Percentiles rank a stretch among this genome's conserved stretches.
phyloP scores from a whole-genome alignment of 2,888 invertebrate genomes.

The Drosophila anomalata region DNA sequence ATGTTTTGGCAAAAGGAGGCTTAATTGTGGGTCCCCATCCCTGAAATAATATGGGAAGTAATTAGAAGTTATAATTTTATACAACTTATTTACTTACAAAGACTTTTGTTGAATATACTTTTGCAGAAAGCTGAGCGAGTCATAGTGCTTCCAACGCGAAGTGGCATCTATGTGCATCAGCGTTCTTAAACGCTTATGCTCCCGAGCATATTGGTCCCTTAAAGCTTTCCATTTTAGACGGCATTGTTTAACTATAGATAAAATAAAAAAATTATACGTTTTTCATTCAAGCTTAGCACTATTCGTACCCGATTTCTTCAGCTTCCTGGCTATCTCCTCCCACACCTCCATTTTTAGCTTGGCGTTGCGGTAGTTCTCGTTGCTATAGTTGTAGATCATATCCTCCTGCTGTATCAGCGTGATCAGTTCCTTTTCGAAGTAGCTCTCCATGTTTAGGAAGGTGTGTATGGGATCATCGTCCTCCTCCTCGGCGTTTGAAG shows the following conservation, averaged over 20 bases:
- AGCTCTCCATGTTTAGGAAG: conserved; percentile 82
- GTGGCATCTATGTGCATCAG: conserved; percentile 64
- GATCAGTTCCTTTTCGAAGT: conserved; percentile 82
- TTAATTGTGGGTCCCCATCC: conserved; percentile 65
- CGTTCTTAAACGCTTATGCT: conserved; percentile 80
- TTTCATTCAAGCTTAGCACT: neutral
- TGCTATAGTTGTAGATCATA: conserved; percentile 78
- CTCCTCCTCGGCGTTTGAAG: conserved; percentile 68
- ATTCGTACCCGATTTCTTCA: conserved; percentile 78
- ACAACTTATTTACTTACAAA: conserved; percentile 57
- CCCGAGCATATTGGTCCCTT: conserved; percentile 81
- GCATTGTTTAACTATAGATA: conserved; percentile 76
- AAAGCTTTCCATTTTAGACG: conserved; percentile 82
- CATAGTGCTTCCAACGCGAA: conserved; percentile 82
- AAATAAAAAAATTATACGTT: neutral
- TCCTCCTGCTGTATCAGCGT: conserved; percentile 77
- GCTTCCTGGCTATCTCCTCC: conserved; percentile 82
- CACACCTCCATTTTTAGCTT: conserved; percentile 79
- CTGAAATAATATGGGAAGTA: conserved; percentile 34
- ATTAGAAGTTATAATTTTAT: neutral
- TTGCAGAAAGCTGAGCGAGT: conserved; percentile 79
- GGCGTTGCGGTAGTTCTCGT: conserved; percentile 80
- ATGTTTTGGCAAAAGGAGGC: conserved; percentile 69
- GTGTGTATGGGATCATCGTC: conserved; percentile 83
- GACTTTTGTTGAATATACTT: conserved; percentile 80